Evolutionary conservation across 2,113 vertebrate species (phyloP).

Genomic region (Gasterosteus aculeatus): DNA sequence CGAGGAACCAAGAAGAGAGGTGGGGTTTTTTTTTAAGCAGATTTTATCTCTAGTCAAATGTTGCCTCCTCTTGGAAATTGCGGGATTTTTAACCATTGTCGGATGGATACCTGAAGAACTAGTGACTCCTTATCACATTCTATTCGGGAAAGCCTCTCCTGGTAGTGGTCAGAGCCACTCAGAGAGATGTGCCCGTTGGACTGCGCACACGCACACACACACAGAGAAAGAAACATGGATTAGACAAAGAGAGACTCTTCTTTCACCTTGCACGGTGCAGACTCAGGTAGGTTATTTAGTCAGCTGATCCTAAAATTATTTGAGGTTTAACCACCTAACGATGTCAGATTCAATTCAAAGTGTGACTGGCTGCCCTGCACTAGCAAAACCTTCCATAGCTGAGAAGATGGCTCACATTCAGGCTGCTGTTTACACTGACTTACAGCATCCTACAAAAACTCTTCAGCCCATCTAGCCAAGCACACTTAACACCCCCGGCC

Average conservation of each 20-base stretch:
- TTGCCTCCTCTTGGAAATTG: neutral
- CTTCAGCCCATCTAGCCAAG: constrained; percentile 47
- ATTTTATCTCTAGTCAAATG: neutral
- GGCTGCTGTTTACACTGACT: constrained; percentile 44
- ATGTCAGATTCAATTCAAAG: constrained; percentile 20
- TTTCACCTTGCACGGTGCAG: neutral
- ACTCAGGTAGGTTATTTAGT: neutral
- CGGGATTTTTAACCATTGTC: neutral
- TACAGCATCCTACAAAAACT: constrained; percentile 67
- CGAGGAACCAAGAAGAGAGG: constrained; percentile 6
- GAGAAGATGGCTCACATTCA: constrained; percentile 50
- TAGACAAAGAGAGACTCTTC: neutral
- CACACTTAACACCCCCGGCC: too few relatives aligned
- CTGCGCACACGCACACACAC: constrained; percentile 71
- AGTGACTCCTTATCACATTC: constrained; percentile 98
- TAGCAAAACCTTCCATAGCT: constrained; percentile 73
- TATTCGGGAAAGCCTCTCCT: constrained; percentile 92
- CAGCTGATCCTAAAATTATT: neutral
- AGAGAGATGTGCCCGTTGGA: constrained; percentile 92
- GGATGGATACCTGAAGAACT: constrained; percentile 88
- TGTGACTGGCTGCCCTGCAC: constrained; percentile 20
- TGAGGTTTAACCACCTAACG: neutral
- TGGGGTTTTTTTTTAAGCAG: neutral
- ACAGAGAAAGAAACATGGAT: constrained; percentile 22
- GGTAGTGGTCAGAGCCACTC: constrained; percentile 90